These are phyloP conservation scores for Sitta carolinensis DNA, from an alignment of 2,797 vertebrate species.

Conservation along the genomic window DNA sequence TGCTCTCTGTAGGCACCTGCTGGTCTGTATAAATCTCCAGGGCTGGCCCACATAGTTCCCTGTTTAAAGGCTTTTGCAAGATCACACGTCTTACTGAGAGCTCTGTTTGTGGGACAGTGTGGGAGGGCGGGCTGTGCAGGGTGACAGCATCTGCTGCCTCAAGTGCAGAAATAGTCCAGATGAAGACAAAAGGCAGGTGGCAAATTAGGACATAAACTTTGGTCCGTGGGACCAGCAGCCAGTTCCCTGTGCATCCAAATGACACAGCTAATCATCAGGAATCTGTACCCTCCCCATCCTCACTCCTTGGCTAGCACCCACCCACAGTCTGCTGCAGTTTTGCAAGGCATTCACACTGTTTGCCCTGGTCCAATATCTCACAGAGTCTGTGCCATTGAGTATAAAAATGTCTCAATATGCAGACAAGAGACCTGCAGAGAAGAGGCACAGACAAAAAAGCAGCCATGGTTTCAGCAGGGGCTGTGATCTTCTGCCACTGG, in stretches of 20 bases:
- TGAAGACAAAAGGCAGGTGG: constrained; percentile 28
- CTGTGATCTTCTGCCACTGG: not conserved
- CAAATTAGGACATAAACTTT: not conserved
- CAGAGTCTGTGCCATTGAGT: not conserved
- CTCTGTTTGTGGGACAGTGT: not conserved
- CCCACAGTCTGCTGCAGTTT: not conserved
- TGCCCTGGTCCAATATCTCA: not conserved
- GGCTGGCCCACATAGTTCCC: not conserved
- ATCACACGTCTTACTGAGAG: not conserved
- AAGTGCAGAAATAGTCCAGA: not conserved
- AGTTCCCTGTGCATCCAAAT: not conserved
- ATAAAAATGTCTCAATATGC: fast-evolving
- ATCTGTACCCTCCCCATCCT: not conserved
- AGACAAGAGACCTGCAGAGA: not conserved
- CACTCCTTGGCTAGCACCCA: not conserved
- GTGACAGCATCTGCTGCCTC: fast-evolving
- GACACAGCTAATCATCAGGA: not conserved
- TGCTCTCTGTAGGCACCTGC: not conserved
- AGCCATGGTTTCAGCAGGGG: not conserved
- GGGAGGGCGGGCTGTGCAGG: not conserved
- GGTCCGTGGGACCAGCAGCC: not conserved
- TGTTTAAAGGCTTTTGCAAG: constrained; percentile 7
- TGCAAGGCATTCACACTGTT: not conserved
- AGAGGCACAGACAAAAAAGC: not conserved
- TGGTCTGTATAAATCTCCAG: not conserved